These are phyloP conservation scores for Vimba vimba DNA, from an alignment of 2,113 vertebrate species.

Conservation along the genomic window DNA sequence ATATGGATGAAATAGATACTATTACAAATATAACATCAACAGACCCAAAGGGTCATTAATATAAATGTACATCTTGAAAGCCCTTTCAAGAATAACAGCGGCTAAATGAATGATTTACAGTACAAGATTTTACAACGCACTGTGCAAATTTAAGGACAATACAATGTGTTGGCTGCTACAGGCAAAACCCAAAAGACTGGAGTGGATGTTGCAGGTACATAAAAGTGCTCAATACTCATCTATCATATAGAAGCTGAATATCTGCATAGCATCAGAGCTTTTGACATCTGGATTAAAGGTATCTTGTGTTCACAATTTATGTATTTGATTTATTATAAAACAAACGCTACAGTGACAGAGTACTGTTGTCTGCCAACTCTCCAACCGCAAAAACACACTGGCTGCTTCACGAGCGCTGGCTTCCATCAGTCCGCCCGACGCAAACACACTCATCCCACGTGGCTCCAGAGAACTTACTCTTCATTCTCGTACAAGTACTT, in stretches of 20 bases:
- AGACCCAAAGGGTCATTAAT: slow-evolving; percentile 9
- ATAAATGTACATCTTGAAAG: slow-evolving; percentile 31
- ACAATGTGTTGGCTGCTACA: background rate
- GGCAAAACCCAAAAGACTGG: background rate
- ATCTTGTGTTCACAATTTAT: slow-evolving; percentile 30
- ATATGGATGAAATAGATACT: slow-evolving; percentile 2
- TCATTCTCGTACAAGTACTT: slow-evolving; percentile 92
- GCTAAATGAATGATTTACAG: background rate
- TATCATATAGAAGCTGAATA: slow-evolving; percentile 1
- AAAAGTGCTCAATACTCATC: background rate
- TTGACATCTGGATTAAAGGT: background rate
- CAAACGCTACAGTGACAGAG: slow-evolving; percentile 21
- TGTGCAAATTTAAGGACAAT: background rate
- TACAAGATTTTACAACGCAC: background rate
- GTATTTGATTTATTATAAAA: slow-evolving; percentile 35
- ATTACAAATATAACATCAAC: background rate
- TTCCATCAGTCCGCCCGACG: background rate
- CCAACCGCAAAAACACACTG: slow-evolving; percentile 9
- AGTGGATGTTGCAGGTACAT: background rate
- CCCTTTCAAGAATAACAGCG: slow-evolving; percentile 17
- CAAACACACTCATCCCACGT: slow-evolving; percentile 9
- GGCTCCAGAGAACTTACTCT: slow-evolving; percentile 81
- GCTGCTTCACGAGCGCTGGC: background rate
- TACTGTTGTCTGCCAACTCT: slow-evolving; percentile 1
- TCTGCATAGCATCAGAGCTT: slow-evolving; percentile 41